Percentiles rank a stretch among this genome's conserved stretches.
phyloP scores from a whole-genome alignment of 2,888 invertebrate species.

The Lingula anatina region DNA sequence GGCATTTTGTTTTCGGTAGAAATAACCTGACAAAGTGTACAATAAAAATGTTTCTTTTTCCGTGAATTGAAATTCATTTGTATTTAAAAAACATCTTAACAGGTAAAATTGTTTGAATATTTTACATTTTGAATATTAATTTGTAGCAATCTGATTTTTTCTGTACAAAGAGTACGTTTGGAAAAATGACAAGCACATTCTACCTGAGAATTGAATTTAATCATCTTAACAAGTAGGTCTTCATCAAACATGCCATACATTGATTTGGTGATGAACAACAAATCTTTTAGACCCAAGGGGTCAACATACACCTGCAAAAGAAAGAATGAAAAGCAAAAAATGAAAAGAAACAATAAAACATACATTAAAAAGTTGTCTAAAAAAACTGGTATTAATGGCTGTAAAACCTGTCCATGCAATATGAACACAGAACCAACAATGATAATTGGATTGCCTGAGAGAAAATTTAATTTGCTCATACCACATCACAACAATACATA shows the following conservation, averaged over 20 bases:
- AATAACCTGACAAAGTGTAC: no score
- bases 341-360: not conserved
- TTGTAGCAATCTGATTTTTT: not conserved
- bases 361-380: not conserved
- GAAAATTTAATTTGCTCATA: no score
- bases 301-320: conserved; percentile 59
- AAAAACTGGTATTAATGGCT: no score
- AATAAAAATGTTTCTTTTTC: no score
- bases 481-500: no score
- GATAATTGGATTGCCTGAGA: no score
- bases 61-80: no score
- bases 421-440: no score
- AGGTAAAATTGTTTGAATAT: not conserved
- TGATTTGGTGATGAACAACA: conserved; percentile 61
- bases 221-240: conserved; percentile 66
- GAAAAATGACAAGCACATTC: conserved; percentile 1
- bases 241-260: conserved; percentile 63
- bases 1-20: no score
- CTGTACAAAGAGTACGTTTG: not conserved
- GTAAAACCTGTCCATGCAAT: no score
- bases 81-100: no score
- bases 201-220: conserved; percentile 68
- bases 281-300: conserved; percentile 62
- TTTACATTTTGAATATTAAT: not conserved
- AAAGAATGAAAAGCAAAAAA: not conserved